phyloP scores from a whole-genome alignment of 2,113 vertebrate genomes.

The Xenopus borealis region DNA sequence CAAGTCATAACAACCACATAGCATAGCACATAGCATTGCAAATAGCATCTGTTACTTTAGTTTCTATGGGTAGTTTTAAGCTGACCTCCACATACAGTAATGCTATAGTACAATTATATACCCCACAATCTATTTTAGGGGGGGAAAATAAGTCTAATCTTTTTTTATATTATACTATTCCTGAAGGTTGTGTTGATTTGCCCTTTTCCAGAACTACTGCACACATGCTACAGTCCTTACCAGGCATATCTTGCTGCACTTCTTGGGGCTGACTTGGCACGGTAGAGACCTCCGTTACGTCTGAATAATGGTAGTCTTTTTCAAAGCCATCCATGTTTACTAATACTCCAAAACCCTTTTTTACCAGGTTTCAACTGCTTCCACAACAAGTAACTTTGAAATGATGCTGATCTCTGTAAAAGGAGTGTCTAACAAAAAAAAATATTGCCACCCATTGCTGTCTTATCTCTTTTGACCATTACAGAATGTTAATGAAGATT shows the following conservation, averaged over 20 bases:
- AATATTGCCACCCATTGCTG: slow-evolving; percentile 61
- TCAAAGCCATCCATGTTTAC: slow-evolving; percentile 54
- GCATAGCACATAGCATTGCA: too few relatives aligned
- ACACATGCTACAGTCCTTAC: slow-evolving; percentile 49
- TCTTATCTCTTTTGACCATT: slow-evolving; percentile 66
- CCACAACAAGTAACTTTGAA: slow-evolving; percentile 47
- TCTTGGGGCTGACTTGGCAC: background rate
- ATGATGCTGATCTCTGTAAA: slow-evolving; percentile 48
- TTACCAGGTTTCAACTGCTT: slow-evolving; percentile 41
- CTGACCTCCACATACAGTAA: too few relatives aligned
- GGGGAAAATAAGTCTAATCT: too few relatives aligned
- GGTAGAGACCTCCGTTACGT: background rate
- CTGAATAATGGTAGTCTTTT: slow-evolving; percentile 3
- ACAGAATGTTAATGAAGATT: slow-evolving; percentile 53
- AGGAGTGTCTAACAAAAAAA: slow-evolving; percentile 44
- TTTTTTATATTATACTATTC: too few relatives aligned
- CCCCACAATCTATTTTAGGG: too few relatives aligned
- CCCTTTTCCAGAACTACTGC: too few relatives aligned
- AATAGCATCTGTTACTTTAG: too few relatives aligned
- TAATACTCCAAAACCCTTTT: slow-evolving; percentile 18
- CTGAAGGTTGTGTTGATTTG: too few relatives aligned
- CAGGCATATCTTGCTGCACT: slow-evolving; percentile 48
- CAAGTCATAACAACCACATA: too few relatives aligned
- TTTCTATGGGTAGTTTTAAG: too few relatives aligned
- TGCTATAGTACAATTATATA: too few relatives aligned